A percentile compares a stretch with the other conserved stretches of the same genome.
Conservation (phyloP, 2,888 invertebrate genomes). For the Ischnura elegans region DNA sequence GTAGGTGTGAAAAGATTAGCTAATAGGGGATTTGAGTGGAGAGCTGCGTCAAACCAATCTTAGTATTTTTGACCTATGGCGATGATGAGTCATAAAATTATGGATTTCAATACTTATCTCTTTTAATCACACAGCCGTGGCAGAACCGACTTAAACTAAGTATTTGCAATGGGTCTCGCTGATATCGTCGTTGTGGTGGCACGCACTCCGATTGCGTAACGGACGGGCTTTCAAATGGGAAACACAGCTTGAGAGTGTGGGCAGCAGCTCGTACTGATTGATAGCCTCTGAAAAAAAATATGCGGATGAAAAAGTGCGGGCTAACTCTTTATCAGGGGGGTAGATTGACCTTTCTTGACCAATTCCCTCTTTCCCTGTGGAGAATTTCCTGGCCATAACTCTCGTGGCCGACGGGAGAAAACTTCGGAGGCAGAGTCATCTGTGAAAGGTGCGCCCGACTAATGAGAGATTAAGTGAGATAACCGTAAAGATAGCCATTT, state of each 20-base stretch:
- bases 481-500: neutral
- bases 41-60: too few relatives aligned
- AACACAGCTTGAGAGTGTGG: constrained; percentile 13
- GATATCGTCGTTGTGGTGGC: too few relatives aligned
- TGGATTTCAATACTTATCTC: neutral
- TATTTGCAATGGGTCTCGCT: too few relatives aligned
- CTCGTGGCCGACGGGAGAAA: neutral
- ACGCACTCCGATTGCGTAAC: neutral
- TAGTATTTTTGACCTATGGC: too few relatives aligned
- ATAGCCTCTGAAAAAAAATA: neutral
- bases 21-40: too few relatives aligned
- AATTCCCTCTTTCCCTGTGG: neutral
- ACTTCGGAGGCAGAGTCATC: neutral
- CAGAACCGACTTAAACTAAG: neutral
- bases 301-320: neutral
- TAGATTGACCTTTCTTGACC: constrained; percentile 48
- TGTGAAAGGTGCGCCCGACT: constrained; percentile 30
- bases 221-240: neutral
- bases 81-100: neutral
- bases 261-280: neutral
- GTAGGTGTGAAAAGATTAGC: too few relatives aligned
- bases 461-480: constrained; percentile 22
- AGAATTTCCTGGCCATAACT: constrained; percentile 40
- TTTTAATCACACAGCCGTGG: neutral
- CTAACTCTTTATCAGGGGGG: neutral